Percentiles rank a stretch among this genome's conserved stretches.
phyloP scores from a whole-genome alignment of 2,888 invertebrate species.

The Polydesmus complanatus region DNA sequence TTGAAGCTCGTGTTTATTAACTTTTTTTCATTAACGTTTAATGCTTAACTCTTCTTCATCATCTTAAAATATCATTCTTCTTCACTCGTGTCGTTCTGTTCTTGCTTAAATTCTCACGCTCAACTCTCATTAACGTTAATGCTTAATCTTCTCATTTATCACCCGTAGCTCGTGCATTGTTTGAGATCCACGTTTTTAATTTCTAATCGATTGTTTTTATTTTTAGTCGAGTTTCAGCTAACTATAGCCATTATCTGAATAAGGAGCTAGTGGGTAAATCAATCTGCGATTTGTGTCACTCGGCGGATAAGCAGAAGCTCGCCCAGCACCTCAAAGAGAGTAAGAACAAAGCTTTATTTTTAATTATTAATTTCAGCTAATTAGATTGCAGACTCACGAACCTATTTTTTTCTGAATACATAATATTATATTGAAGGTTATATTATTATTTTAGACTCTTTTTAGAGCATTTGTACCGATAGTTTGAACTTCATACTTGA shows the following conservation, averaged over 20 bases:
- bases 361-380: no score
- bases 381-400: no score
- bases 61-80: neutral
- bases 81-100: neutral
- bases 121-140: no score
- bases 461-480: no score
- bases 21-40: neutral
- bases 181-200: no score
- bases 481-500: no score
- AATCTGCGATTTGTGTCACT: conserved; percentile 74
- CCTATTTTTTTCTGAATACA: no score
- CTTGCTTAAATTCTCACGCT: no score
- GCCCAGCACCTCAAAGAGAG: conserved; percentile 66
- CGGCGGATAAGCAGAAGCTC: conserved; percentile 61
- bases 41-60: neutral
- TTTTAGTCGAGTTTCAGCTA: conserved; percentile 44
- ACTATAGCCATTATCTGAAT: conserved; percentile 44
- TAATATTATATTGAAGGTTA: no score
- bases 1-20: neutral
- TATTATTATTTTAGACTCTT: no score
- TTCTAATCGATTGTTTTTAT: conserved; percentile 1
- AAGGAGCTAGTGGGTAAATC: conserved; percentile 48
- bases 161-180: no score
- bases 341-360: conserved; percentile 42
- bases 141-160: no score